A percentile compares a stretch with the other conserved stretches of the same genome.
Evolutionary conservation across 2,797 vertebrate species (phyloP).

Genomic region (Chelonia mydas): DNA sequence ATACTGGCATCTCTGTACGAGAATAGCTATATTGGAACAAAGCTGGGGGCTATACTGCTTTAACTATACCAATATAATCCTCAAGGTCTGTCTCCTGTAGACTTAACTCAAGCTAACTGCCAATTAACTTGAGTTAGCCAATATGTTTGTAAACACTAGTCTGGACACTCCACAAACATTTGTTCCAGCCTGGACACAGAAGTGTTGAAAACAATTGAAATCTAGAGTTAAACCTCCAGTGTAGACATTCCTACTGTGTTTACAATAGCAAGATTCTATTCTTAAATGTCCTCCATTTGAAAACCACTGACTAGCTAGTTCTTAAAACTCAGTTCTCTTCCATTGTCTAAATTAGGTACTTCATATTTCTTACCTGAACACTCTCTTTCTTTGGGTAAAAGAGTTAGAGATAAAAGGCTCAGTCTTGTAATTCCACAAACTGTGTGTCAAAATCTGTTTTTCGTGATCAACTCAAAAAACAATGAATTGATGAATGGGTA

Average conservation of each 20-base stretch:
- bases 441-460: background rate
- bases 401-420: background rate
- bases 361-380: background rate
- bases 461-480: background rate
- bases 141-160: background rate
- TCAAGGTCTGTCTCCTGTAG: background rate
- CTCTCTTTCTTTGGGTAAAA: background rate
- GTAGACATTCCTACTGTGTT: background rate
- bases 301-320: conserved; percentile 8
- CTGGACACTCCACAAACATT: background rate
- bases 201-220: background rate
- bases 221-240: background rate
- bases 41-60: background rate
- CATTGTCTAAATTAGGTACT: background rate
- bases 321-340: background rate
- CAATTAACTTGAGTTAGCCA: background rate
- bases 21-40: background rate
- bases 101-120: background rate
- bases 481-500: background rate
- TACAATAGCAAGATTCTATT: background rate
- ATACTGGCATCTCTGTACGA: background rate
- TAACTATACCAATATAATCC: background rate
- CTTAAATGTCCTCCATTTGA: background rate
- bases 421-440: background rate
- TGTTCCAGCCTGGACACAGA: background rate